A percentile compares a stretch with the other conserved stretches of the same genome.
Evolutionary conservation across 2,113 vertebrate species (phyloP).

Genomic region (Struthidea cinerea): DNA sequence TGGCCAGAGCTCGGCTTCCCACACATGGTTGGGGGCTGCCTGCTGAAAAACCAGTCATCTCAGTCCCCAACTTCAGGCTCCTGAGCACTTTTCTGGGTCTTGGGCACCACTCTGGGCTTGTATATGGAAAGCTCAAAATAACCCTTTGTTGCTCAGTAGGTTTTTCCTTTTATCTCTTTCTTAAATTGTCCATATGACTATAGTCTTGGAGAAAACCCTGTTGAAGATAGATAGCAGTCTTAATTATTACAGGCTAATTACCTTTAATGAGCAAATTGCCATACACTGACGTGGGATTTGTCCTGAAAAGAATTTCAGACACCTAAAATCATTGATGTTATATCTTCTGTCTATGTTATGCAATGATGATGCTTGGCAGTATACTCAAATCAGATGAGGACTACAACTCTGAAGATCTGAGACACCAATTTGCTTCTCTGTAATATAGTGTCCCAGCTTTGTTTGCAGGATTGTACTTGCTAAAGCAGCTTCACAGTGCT

Average conservation of each 20-base stretch:
- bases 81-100: background rate
- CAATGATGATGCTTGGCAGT: background rate
- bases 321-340: background rate
- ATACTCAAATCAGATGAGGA: background rate
- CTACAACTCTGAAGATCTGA: background rate
- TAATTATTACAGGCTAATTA: conserved; percentile 16
- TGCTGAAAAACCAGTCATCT: background rate
- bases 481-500: background rate
- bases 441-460: background rate
- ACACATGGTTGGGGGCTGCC: fast-evolving
- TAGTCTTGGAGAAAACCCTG: background rate
- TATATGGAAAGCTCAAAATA: background rate
- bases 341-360: background rate
- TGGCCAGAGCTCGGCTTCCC: fast-evolving
- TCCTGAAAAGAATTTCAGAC: background rate
- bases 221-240: background rate
- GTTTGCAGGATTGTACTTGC: background rate
- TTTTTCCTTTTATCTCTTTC: background rate
- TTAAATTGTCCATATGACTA: background rate
- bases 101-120: background rate
- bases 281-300: background rate
- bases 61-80: background rate
- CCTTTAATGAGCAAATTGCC: conserved; percentile 10
- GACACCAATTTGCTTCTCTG: background rate
- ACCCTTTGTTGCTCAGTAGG: background rate